Evolutionary conservation across 2,797 vertebrate genomes (phyloP), one percentile per base, ranked within the genome.

Genomic region (Eidolon dupreanum): DNA sequence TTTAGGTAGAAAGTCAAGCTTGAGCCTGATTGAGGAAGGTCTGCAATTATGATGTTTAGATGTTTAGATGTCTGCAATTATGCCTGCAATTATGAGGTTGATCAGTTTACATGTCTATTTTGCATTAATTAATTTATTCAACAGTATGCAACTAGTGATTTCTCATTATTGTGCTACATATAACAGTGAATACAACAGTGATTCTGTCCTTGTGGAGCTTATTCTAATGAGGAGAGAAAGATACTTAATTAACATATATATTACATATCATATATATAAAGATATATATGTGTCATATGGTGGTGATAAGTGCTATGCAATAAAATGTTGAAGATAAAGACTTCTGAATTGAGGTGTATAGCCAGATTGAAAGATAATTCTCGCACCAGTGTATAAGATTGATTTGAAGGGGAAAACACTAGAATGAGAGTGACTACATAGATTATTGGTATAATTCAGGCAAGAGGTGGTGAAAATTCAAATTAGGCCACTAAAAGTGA

Each of bases 41-140:
- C 66, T 85, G 59, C 65, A 86, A 15, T 81, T 90, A 93, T 16
- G 33, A 66, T 51, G 24, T 78, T 77, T 33, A 57, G 28, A 24
- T 41, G 22, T 92, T 95, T 75, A 81, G 79, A 74, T 94, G 33
- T 70, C 65, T 93, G 66, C 43, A 92, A 3, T 93, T 93, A 61
- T 78, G 68, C 51, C 75, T 92, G 57, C 41, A 93, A 5, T 96
- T 90, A 66, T 83, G 51, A 89, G n/a, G 12, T 36, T 95, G 93
- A 68, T 13, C 81, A 82, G 43, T 87, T 87, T 96, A 78, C 20
- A 89, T 93, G 24, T 81, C 46, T 93, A 1, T 65, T 79, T 88
- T 82, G 13, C 1, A 53, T 91, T 77, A 55, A 53, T 90, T 93
- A 84, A 92, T 71, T 77, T 71, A 84, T 68, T 94, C 68, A 92